Evolutionary conservation across 92 coral and sea anemone genomes (phyloP).

Genomic region (Palythoa heliodiscus): DNA sequence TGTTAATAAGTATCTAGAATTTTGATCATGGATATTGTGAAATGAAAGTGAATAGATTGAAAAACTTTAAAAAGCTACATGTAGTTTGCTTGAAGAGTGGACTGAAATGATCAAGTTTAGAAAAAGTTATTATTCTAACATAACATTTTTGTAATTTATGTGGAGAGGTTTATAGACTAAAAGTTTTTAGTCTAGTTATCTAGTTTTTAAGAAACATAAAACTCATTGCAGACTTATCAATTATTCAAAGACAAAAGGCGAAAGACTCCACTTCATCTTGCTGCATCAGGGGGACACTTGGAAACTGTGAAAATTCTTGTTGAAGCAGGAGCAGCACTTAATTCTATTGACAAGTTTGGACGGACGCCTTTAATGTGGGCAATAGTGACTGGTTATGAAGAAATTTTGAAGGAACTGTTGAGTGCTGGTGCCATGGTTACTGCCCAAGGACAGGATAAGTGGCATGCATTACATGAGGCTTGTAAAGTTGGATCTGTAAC

Average conservation of each 20-base stretch:
- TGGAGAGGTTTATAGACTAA: no score
- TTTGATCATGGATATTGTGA: no score
- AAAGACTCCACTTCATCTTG: conserved; percentile 83
- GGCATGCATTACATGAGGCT: conserved; percentile 98
- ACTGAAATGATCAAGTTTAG: no score
- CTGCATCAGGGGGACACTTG: conserved; percentile 81
- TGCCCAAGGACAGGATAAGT: conserved; percentile 67
- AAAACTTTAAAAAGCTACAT: no score
- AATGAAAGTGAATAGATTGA: no score
- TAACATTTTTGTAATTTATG: no score
- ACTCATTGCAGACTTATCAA: neutral
- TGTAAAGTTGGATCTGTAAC: conserved; percentile 81
- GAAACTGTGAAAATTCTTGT: conserved; percentile 72
- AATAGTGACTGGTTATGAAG: conserved; percentile 63
- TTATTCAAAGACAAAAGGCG: conserved; percentile 72
- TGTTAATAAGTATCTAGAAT: no score
- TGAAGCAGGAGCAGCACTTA: conserved; percentile 66
- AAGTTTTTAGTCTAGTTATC: neutral
- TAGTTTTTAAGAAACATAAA: neutral
- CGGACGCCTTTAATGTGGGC: conserved; percentile 96
- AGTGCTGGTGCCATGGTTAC: conserved; percentile 79
- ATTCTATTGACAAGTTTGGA: conserved; percentile 87
- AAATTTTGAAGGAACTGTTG: conserved; percentile 71
- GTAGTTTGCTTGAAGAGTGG: no score
- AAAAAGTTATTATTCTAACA: no score